Base-by-base conservation (phyloP, 2,888 invertebrate species). In the Amaurobius ferox region DNA sequence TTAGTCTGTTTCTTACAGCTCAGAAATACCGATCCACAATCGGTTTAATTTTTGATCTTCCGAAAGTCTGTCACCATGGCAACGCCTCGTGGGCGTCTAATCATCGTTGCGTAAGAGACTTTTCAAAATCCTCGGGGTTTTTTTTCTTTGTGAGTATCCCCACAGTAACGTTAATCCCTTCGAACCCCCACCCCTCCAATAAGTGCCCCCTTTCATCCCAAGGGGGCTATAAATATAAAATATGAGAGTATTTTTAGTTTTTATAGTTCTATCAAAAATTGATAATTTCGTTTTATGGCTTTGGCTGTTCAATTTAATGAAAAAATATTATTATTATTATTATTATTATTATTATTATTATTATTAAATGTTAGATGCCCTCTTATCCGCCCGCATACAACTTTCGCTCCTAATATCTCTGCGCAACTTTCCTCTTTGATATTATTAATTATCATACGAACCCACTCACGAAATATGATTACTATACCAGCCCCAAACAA, bases 161-260 rank as follows among this genome's bases (percentile, higher is more conserved):
- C 66, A 48, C 76, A 64, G 29, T 68, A 71, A 76, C 83, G 71
- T 76, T 83, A 83, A 83, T 83, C 83, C 83, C 83, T 83, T 83
- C 81, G 40, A 81, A 68, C 81, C 74, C 81, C 74, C 81, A 62
- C 74, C 81, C 83, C 76, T 71, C 76, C 64, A 74, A 68, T 74
- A 68, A 70, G 76, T 83, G n/a, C 76, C 83, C 83, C 44, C 76
- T 83, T 77, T 71, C 76, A 66, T 70, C 81, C 81, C 81, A 70
- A 64, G 81, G 83, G 83, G 76, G 39, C 83, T 73, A 83, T 83
- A 83, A 83, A 83, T 83, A 83, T 81, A 77, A 83, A 83, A 77
- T 76, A 83, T 77, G 64, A 64, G 29, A 39, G 64, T 83, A 76
- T 83, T 83, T 83, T 71, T 83, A 83, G 83, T 83, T 83, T 83